A percentile compares a stretch with the other conserved stretches of the same genome.
Evolutionary conservation across 2,888 invertebrate genomes (phyloP).

Genomic region (Deilephila elpenor): DNA sequence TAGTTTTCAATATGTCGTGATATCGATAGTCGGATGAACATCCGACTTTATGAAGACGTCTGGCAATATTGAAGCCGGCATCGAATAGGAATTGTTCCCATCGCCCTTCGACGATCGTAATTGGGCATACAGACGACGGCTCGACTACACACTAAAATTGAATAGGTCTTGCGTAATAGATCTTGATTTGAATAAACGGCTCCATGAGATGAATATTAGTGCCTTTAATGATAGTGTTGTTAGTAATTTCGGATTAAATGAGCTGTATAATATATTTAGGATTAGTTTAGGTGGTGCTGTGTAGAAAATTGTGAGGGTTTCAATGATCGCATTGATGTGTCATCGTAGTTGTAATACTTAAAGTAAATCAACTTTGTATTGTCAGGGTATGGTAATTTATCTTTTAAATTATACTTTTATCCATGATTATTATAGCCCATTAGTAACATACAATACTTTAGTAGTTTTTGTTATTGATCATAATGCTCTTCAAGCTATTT

Average conservation of each 20-base stretch:
- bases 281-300: too few species aligned
- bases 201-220: neutral
- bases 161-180: conserved; percentile 8
- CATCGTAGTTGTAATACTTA: too few species aligned
- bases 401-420: too few species aligned
- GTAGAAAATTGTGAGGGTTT: too few species aligned
- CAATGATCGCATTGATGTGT: too few species aligned
- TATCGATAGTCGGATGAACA: neutral
- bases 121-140: neutral
- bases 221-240: neutral
- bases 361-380: too few species aligned
- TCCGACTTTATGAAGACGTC: neutral
- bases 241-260: neutral
- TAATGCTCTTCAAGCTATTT: too few species aligned
- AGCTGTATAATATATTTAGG: neutral
- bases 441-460: too few species aligned
- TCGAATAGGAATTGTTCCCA: conserved; percentile 1
- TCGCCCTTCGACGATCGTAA: neutral
- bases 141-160: neutral
- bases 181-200: conserved; percentile 5
- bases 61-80: conserved; percentile 9
- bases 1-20: conserved; percentile 1
- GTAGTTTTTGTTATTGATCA: too few species aligned
- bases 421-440: too few species aligned
- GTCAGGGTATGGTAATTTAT: too few species aligned